phyloP scores from a whole-genome alignment of 2,113 vertebrate species.

The Hydrochoerus hydrochaeris region DNA sequence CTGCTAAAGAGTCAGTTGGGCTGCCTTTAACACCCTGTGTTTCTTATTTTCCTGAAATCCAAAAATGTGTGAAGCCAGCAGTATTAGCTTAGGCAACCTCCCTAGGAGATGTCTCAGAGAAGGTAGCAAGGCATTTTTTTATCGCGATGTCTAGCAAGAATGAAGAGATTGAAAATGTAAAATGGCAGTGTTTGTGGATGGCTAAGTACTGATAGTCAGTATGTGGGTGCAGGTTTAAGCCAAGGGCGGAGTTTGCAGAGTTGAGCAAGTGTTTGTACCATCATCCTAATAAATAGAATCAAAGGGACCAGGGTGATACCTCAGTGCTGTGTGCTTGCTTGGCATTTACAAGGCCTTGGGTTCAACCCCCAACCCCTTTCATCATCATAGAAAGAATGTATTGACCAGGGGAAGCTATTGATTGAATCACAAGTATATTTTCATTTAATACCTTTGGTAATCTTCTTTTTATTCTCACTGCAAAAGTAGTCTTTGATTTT shows the following conservation, averaged over 20 bases:
- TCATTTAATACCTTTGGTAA: background rate
- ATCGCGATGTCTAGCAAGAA: background rate
- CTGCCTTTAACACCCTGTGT: background rate
- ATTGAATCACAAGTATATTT: background rate
- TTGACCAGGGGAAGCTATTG: background rate
- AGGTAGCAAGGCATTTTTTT: background rate
- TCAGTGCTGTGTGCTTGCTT: background rate
- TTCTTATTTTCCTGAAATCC: background rate
- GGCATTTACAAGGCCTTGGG: background rate
- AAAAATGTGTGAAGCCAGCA: background rate
- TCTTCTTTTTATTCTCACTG: background rate
- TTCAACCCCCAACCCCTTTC: background rate
- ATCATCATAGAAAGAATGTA: background rate
- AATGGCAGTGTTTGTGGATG: background rate
- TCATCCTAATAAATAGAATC: background rate
- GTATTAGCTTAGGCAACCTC: background rate
- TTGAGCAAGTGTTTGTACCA: background rate
- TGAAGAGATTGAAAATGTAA: background rate
- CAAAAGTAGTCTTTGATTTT: slow-evolving; percentile 55
- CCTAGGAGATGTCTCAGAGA: background rate
- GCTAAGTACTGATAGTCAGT: rapidly evolving
- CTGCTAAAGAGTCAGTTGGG: background rate
- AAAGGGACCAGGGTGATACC: background rate
- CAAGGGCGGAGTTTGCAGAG: rapidly evolving
- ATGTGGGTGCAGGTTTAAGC: rapidly evolving